Conservation (phyloP, 2,888 invertebrate species). For the Fragum whitleyi region DNA sequence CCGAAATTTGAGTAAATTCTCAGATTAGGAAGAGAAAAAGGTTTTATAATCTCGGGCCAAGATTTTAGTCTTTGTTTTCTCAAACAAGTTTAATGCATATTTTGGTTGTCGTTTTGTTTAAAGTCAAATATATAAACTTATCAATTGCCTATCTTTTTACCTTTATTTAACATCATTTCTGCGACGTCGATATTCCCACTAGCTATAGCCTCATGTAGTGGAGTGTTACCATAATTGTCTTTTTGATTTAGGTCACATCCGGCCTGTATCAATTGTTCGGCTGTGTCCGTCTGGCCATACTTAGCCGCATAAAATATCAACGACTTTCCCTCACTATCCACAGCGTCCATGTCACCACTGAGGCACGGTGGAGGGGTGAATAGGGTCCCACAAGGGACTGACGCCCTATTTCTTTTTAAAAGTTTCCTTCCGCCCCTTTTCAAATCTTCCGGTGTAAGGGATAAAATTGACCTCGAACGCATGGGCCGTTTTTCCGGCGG, state of each 20-base stretch:
- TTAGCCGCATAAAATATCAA: slow-evolving; percentile 67
- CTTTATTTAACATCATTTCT: slow-evolving; percentile 61
- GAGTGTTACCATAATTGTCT: slow-evolving; percentile 60
- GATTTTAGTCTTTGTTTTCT: no score
- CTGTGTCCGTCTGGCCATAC: slow-evolving; percentile 65
- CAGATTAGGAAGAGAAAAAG: no score
- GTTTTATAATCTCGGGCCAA: no score
- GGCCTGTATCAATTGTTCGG: slow-evolving; percentile 56
- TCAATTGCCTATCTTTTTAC: no score
- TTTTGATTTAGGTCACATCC: slow-evolving; percentile 61
- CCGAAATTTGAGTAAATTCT: no score
- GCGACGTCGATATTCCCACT: slow-evolving; percentile 60
- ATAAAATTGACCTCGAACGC: background rate
- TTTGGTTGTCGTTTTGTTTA: no score
- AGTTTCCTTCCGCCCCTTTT: slow-evolving; percentile 11
- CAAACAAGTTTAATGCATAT: no score
- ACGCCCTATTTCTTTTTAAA: background rate
- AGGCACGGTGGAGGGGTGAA: slow-evolving; percentile 34
- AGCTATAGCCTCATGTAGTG: slow-evolving; percentile 66
- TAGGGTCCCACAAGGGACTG: background rate
- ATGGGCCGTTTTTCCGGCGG: slow-evolving; percentile 4
- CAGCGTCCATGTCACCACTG: slow-evolving; percentile 60
- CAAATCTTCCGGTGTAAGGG: slow-evolving; percentile 12
- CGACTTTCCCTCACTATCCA: slow-evolving; percentile 59
- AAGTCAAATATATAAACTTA: no score